These are phyloP conservation scores for Anolis carolinensis DNA, from an alignment of 2,113 vertebrate genomes.

Conservation along the genomic window DNA sequence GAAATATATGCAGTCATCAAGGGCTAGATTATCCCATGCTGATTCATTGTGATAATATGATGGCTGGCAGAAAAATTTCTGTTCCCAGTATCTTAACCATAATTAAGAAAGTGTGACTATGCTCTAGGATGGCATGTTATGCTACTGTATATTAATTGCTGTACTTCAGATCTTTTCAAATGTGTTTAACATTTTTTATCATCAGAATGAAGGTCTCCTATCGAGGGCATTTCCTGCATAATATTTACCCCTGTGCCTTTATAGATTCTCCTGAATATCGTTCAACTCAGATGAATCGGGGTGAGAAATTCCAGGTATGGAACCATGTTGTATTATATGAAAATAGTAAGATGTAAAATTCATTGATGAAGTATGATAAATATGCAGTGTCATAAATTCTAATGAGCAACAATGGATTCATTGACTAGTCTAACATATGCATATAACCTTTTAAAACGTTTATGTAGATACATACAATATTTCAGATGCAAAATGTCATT, in stretches of 20 bases:
- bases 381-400: not conserved
- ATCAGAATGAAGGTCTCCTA: conserved; percentile 98
- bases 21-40: not conserved
- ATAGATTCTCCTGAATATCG: conserved; percentile 98
- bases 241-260: conserved; percentile 97
- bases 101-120: not conserved
- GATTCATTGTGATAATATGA: not conserved
- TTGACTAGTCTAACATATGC: not conserved
- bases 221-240: conserved; percentile 96
- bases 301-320: conserved; percentile 96
- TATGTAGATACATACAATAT: not conserved
- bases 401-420: not conserved
- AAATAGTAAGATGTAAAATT: conserved; percentile 1
- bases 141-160: conserved; percentile 12
- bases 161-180: not conserved
- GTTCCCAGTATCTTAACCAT: not conserved
- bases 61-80: no score
- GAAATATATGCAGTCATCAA: no score
- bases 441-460: conserved; percentile 5
- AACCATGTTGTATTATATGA: not conserved
- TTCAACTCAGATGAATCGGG: conserved; percentile 94
- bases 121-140: not conserved
- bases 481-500: not conserved
- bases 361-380: not conserved
- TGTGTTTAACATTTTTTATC: conserved; percentile 63